Evolutionary conservation across 2,797 vertebrate genomes (phyloP).

Genomic region (Fundulus diaphanus): DNA sequence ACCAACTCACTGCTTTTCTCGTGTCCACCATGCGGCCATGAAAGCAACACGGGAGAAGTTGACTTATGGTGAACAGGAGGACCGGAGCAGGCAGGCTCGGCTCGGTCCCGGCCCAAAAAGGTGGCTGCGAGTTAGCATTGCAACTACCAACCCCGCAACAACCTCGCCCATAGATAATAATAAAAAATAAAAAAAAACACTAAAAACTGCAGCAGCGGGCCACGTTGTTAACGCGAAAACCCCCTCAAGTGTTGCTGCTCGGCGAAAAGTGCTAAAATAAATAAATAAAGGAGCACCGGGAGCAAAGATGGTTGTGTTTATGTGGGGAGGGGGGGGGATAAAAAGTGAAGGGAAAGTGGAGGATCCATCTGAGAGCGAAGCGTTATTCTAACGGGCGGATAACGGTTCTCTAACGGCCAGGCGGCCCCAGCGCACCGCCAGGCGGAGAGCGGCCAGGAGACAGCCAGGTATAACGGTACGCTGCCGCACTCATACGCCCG

Average conservation of each 20-base stretch:
- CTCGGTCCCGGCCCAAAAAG: conserved; percentile 30
- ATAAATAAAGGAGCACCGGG: conserved; percentile 45
- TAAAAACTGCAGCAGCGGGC: conserved; percentile 58
- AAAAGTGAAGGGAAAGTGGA: conserved; percentile 30
- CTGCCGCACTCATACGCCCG: conserved; percentile 64
- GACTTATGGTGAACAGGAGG: neutral
- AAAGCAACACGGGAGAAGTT: conserved; percentile 17
- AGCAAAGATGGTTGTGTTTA: conserved; percentile 21
- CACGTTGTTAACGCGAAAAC: conserved; percentile 67
- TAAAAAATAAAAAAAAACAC: conserved; percentile 28
- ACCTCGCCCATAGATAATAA: conserved; percentile 76
- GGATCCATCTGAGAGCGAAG: neutral
- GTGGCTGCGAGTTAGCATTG: conserved; percentile 50
- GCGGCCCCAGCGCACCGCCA: conserved; percentile 78
- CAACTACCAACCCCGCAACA: conserved; percentile 52
- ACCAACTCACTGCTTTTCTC: neutral
- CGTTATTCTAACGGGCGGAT: conserved; percentile 59
- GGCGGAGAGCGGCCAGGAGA: conserved; percentile 71
- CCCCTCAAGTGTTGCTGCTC: conserved; percentile 44
- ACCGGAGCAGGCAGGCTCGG: neutral
- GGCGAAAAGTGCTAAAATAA: conserved; percentile 47
- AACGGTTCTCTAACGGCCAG: conserved; percentile 83
- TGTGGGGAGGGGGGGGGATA: too few species aligned
- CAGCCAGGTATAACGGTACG: conserved; percentile 85
- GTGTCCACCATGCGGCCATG: conserved; percentile 3